Evolutionary conservation across 2,888 invertebrate species (phyloP).

Genomic region (Frankliniella fusca): DNA sequence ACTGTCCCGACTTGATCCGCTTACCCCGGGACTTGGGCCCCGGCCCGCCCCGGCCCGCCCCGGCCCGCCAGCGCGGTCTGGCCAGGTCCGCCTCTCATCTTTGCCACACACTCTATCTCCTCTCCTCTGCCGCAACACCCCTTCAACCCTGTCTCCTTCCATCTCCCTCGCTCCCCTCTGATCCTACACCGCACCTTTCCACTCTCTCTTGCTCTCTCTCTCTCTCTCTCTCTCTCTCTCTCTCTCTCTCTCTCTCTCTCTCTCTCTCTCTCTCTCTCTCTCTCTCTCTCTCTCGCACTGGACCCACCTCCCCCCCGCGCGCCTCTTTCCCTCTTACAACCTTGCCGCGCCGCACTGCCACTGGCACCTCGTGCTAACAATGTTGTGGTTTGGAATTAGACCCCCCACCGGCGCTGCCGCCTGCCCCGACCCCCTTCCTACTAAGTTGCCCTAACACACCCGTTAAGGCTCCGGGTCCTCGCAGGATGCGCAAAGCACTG

Average conservation of each 20-base stretch:
- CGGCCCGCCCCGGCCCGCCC: background rate
- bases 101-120: background rate
- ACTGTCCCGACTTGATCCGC: constrained; percentile 1
- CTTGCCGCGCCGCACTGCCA: background rate
- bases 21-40: background rate
- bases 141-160: background rate
- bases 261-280: background rate
- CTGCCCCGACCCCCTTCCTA: background rate
- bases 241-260: background rate
- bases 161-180: background rate
- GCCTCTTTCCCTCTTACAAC: background rate
- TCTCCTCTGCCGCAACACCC: background rate
- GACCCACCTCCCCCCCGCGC: background rate
- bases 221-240: too few relatives aligned
- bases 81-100: background rate
- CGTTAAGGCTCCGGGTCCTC: background rate
- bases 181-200: background rate
- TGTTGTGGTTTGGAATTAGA: constrained; percentile 24
- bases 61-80: too few relatives aligned
- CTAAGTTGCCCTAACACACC: constrained; percentile 1
- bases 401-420: background rate
- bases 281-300: background rate
- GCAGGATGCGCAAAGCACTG: too few relatives aligned
- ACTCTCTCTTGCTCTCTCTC: background rate
- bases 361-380: constrained; percentile 17